These are phyloP conservation scores for Nomada fabriciana DNA, from an alignment of 2,888 invertebrate species.

Conservation along the genomic window DNA sequence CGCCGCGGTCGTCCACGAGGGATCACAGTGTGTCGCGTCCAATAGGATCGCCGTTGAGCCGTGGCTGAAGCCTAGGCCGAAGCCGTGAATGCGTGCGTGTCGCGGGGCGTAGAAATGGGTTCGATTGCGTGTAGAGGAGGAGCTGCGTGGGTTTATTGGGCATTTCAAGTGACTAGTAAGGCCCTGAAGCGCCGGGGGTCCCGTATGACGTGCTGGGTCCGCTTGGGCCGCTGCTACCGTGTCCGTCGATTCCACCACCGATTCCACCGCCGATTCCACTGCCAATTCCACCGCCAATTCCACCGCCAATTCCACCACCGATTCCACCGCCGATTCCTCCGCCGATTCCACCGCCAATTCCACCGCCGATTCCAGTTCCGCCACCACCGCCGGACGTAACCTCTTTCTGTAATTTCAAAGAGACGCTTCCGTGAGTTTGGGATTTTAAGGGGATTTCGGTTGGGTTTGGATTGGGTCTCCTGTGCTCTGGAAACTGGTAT, in stretches of 20 bases:
- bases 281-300: constrained; percentile 70
- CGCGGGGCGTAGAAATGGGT: constrained; percentile 53
- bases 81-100: constrained; percentile 68
- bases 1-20: constrained; percentile 61
- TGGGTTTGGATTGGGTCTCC: too few relatives aligned
- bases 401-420: constrained; percentile 74
- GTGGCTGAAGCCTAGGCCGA: constrained; percentile 60
- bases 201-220: constrained; percentile 88
- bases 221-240: constrained; percentile 80
- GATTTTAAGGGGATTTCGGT: too few relatives aligned
- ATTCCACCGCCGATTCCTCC: constrained; percentile 75
- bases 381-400: constrained; percentile 75
- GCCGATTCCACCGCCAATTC: constrained; percentile 75
- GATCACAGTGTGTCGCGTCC: constrained; percentile 66
- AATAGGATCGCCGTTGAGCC: constrained; percentile 51
- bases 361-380: constrained; percentile 75
- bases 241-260: constrained; percentile 73
- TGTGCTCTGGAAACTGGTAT: too few relatives aligned
- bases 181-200: constrained; percentile 89
- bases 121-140: constrained; percentile 67
- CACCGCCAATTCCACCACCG: constrained; percentile 78
- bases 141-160: constrained; percentile 63
- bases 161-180: constrained; percentile 86
- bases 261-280: constrained; percentile 75
- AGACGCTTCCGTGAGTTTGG: not conserved